Conservation (phyloP, 2,888 invertebrate genomes). For the Dorcus parallelipipedus region DNA sequence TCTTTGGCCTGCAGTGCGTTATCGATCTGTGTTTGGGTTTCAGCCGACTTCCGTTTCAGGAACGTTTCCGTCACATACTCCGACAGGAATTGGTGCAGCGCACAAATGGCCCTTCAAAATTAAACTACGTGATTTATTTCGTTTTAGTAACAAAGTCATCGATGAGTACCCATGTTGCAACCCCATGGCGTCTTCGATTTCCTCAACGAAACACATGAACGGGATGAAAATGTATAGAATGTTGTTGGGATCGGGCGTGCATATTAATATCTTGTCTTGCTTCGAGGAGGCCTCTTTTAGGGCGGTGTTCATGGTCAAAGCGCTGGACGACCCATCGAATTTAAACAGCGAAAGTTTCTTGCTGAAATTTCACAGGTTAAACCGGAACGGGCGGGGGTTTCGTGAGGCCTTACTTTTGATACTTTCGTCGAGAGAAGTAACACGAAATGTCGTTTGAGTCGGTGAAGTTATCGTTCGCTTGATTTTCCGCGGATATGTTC, state of each 20-base stretch:
- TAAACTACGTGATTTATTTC: no score
- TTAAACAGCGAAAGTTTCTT: conserved; percentile 63
- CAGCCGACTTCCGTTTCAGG: conserved; percentile 69
- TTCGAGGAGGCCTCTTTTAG: conserved; percentile 30
- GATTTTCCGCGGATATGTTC: conserved; percentile 65
- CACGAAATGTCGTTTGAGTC: conserved; percentile 55
- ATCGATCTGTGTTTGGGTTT: conserved; percentile 64
- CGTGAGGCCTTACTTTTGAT: conserved; percentile 40
- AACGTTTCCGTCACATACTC: conserved; percentile 87
- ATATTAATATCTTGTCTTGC: conserved; percentile 65
- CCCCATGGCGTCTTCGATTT: conserved; percentile 70
- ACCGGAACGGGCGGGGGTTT: neutral
- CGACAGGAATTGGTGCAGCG: conserved; percentile 77
- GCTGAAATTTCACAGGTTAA: conserved; percentile 36
- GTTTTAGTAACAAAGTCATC: neutral
- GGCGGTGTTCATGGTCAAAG: conserved; percentile 41
- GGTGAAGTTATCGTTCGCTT: conserved; percentile 42
- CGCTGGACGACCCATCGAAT: conserved; percentile 62
- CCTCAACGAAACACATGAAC: conserved; percentile 76
- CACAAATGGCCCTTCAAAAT: conserved; percentile 61
- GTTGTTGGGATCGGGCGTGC: conserved; percentile 70
- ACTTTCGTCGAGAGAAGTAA: conserved; percentile 54
- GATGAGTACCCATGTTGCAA: conserved; percentile 51
- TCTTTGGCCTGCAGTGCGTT: conserved; percentile 69
- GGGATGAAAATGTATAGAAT: conserved; percentile 79